Percentiles rank a stretch among this genome's conserved stretches.
Conservation (phyloP, 64 coral and sea anemone genomes). For the Acropora tenuis region DNA sequence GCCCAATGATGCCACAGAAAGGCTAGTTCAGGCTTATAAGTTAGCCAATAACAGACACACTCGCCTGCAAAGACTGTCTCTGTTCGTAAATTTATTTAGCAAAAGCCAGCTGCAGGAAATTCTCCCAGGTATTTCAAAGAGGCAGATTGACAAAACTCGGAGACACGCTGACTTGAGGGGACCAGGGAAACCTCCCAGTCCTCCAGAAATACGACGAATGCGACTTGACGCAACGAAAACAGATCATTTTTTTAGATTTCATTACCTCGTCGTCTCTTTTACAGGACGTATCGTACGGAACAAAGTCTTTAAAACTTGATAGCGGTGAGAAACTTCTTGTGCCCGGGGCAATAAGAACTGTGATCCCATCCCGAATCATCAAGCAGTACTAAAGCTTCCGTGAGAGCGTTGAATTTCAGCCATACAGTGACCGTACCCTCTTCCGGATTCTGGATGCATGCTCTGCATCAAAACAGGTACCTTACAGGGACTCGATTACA, state of each 20-base stretch:
- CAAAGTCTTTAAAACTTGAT: slow-evolving; percentile 51
- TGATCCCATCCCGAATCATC: slow-evolving; percentile 60
- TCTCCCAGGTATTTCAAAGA: slow-evolving; percentile 43
- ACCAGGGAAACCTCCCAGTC: slow-evolving; percentile 3
- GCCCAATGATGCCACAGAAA: background rate
- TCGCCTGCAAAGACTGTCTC: slow-evolving; percentile 57
- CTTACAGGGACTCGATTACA: slow-evolving; percentile 69
- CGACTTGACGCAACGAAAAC: slow-evolving; percentile 39
- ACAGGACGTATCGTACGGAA: slow-evolving; percentile 61
- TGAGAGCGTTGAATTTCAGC: slow-evolving; percentile 28
- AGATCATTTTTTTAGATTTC: slow-evolving; percentile 63
- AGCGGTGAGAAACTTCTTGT: slow-evolving; percentile 15
- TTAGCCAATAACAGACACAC: slow-evolving; percentile 16
- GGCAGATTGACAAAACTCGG: slow-evolving; percentile 51
- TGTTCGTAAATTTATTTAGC: slow-evolving; percentile 59
- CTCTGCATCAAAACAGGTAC: slow-evolving; percentile 45
- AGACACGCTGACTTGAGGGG: background rate
- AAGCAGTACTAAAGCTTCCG: slow-evolving; percentile 45
- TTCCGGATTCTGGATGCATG: slow-evolving; percentile 56
- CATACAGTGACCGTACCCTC: slow-evolving; percentile 46
- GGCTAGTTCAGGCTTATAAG: slow-evolving; percentile 25
- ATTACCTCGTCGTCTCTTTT: slow-evolving; percentile 22
- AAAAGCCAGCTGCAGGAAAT: slow-evolving; percentile 37
- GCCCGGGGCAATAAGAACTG: slow-evolving; percentile 23
- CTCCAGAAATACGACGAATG: slow-evolving; percentile 11